Base-by-base conservation (phyloP, 1,140 invertebrate genomes). In the Caenorhabditis briggsae region DNA sequence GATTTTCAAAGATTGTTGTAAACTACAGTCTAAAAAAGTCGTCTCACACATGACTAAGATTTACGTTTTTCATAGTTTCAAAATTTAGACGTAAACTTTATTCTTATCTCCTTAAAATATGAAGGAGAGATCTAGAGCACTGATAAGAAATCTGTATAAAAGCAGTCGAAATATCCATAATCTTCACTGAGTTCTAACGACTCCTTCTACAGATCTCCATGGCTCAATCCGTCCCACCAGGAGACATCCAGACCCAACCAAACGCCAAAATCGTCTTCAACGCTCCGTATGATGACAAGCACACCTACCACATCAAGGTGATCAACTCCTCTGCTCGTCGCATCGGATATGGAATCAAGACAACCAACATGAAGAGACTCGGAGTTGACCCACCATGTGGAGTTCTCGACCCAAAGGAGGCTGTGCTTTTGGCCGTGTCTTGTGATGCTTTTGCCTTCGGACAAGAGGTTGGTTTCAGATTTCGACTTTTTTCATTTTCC, bases 281-380 rank as follows among this genome's bases (percentile, higher is more conserved):
- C 86, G 85, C 86, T 16, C 86, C 86, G 50, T 87, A 87, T 86
- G 85, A 87, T 46, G 86, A 87, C 86, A 87, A 87, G 85, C 85
- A 83, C 85, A 87, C 86, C 86, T 87, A 82, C 48, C 82, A 82
- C 82, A 82, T 82, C 48, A 82, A 82, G 82, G 50, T 53, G 50
- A 53, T 53, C 85, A 86, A 86, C 84, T 33, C 56, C 12, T 64
- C 65, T n/a, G 82, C 50, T 53, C 74, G 85, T 23, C 85, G 82
- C 14, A 86, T 86, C 23, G 85, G 85, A 58, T 86, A 61, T 16
- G 85, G 65, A 50, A 84, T 86, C 78, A 86, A 86, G 85, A 86
- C 85, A 5, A 86, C 74, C 85, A 84, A 83, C 78, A 58, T 84
- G 85, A 61, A 43, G 25, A 6, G 85, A 6, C 74, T 86, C 41